These are phyloP conservation scores for Dipus sagitta DNA, from an alignment of 2,797 vertebrate species.

Conservation along the genomic window DNA sequence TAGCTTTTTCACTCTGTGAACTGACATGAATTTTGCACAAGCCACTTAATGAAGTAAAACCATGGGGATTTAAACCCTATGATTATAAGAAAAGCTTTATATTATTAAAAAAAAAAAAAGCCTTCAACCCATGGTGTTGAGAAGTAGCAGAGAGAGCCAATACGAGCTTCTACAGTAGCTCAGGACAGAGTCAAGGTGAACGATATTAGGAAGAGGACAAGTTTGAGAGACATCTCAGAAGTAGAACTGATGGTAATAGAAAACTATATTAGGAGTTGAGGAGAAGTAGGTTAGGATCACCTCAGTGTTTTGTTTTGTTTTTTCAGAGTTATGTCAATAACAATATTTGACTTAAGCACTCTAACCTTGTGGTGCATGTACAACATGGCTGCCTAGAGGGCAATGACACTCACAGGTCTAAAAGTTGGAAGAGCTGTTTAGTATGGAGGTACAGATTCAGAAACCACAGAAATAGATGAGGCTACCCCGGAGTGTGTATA, in stretches of 20 bases:
- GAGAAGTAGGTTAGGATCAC: no score
- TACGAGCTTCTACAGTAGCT: background rate
- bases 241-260: no score
- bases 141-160: background rate
- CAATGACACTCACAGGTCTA: background rate
- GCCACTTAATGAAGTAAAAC: no score
- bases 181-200: background rate
- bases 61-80: no score
- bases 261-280: no score
- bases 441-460: background rate
- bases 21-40: no score
- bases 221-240: conserved; percentile 3
- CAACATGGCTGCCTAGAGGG: background rate
- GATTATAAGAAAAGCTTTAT: no score
- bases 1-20: no score
- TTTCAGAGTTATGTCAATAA: no score
- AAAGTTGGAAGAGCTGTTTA: background rate
- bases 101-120: background rate
- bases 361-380: background rate
- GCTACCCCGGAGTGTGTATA: background rate
- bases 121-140: background rate
- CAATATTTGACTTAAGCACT: background rate
- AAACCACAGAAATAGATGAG: background rate
- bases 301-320: no score
- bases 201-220: background rate